A percentile compares a stretch with the other conserved stretches of the same genome.
These are phyloP conservation scores for Ceyx margarethae DNA, from an alignment of 2,113 vertebrate genomes.

Conservation along the genomic window DNA sequence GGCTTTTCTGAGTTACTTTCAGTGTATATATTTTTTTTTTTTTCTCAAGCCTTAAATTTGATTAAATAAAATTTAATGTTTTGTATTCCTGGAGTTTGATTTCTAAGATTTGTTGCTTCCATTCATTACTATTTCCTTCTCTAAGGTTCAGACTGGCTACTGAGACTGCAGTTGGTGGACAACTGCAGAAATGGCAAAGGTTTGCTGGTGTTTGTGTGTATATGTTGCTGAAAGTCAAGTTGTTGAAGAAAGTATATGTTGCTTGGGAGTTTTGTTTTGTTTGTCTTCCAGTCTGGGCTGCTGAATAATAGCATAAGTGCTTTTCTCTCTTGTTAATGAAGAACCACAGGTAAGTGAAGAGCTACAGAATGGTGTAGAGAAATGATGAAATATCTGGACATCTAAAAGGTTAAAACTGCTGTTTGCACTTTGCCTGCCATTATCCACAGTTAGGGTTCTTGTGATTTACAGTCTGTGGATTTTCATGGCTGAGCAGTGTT, in stretches of 20 bases:
- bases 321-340: neutral
- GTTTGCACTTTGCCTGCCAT: neutral
- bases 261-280: neutral
- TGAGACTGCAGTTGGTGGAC: neutral
- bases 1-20: slow-evolving; percentile 3
- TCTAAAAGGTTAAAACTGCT: neutral
- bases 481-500: neutral
- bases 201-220: neutral
- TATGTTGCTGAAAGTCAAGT: neutral
- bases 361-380: neutral
- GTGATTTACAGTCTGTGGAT: neutral
- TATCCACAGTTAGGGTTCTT: accelerated
- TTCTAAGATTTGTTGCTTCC: neutral
- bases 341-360: neutral
- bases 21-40: neutral
- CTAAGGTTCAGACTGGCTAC: neutral
- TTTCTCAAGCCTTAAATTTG: slow-evolving; percentile 38
- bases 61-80: slow-evolving; percentile 54
- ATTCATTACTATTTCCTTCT: neutral
- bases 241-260: neutral
- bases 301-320: neutral
- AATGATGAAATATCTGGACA: neutral
- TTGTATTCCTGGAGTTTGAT: slow-evolving; percentile 7
- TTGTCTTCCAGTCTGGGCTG: neutral
- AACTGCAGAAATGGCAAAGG: neutral